Evolutionary conservation across 1,140 invertebrate genomes (phyloP), one percentile per base, ranked within the genome.

Genomic region (Drosophila athabasca): DNA sequence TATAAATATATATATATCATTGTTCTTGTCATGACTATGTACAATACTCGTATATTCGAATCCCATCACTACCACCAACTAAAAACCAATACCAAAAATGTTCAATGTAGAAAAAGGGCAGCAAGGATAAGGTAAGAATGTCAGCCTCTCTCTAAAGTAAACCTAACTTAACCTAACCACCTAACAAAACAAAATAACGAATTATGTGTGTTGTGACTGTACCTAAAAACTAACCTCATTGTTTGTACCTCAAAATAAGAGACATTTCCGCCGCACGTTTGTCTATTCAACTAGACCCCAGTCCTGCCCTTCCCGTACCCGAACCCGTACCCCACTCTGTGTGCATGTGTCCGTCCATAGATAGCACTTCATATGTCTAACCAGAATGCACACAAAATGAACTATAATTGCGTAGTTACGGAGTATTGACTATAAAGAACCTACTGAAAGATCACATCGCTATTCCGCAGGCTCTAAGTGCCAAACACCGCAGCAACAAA

Each of bases 111-210:
- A 96, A 96, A 94, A 96, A 96, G 93, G 95, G 95, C 93, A 96
- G 95, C 93, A 93, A 95, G 92, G 95, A 96, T 92, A 96, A 96
- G 95, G 95, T 95, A 95, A 94, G 94, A 88, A 79, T 52, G 74
- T 76, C 66, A 70, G 82, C 44, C 72, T 74, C 61, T 64, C 46
- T 39, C 54, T 76, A 62, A 66, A 59, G 54, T 67, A 61, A 60
- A 62, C 57, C 45, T 64, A 70, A 73, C 41, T 66, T 55, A 73
- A 64, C 69, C 39, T 69, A 69, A 59, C 13, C 17, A 19, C 22
- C 49, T 41, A 66, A 62, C 43, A 15, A 74, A 75, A 64, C 67
- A 64, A 71, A 59, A 19, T 19, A 19, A 19, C 17, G 1, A 19
- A 19, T 19, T 72, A 64, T 85, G 48, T 68, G 51, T 87, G 83